Evolutionary conservation across 2,797 vertebrate genomes (phyloP), one percentile per base, ranked within the genome.

Genomic region (Cygnus olor): DNA sequence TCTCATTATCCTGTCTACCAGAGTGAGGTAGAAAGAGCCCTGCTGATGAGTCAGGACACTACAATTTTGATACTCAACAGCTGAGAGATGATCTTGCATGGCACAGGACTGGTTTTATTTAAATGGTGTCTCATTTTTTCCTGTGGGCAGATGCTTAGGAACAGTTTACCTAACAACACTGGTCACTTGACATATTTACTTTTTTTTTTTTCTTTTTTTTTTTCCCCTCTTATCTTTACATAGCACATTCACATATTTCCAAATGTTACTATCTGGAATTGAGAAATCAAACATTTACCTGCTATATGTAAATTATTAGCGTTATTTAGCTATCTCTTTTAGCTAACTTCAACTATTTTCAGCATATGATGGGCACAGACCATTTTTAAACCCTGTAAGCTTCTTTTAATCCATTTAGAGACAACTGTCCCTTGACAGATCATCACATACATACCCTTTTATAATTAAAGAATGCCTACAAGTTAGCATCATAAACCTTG

Each of bases 321-420:
- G 34, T 6, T 58, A 5, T 14, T 47, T n/a, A 58, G 6, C 15
- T 76, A 68, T 27, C 72, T 70, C 36, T 32, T 80, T 42, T 85
- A 74, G 45, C 24, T 74, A 78, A 76, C 73, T 71, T 58, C 40
- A 85, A 78, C 76, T 90, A 83, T 91, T 83, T 93, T 78, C 76
- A 77, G 83, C 24, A n/a, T 24, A 54, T 32, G 54, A 91, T 87
- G 19, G 53, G 49, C 73, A 90, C 17, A 81, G 58, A 21, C 66
- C 80, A 60, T 63, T 88, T 89, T 93, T 81, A 96, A 92, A 82
- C 65, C 47, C 47, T 32, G 18, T 91, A 97, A 97, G 56, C 93
- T 94, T 63, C 76, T 87, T 96, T 78, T 95, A 97, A 96, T 95
- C 92, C 80, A 80, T 96, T 95, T 94, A 83, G 95, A 95, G 90